Conservation (phyloP, 2,888 invertebrate species). For the Yponomeuta sedellus region DNA sequence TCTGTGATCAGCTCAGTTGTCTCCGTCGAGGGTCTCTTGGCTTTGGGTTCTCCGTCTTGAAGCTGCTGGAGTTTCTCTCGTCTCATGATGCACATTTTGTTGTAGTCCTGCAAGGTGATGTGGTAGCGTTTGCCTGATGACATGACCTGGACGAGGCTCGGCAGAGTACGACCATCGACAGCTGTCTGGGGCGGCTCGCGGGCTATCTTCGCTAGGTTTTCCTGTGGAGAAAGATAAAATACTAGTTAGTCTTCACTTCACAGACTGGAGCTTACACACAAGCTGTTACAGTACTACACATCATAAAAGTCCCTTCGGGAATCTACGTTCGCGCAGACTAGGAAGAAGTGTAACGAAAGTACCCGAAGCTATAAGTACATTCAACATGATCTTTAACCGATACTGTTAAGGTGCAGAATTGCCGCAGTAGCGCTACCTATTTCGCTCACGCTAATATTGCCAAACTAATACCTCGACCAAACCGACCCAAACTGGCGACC, state of each 20-base stretch:
- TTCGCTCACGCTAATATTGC: too few relatives aligned
- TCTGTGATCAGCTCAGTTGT: conserved; percentile 45
- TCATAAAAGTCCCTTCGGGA: too few relatives aligned
- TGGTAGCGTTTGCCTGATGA: conserved; percentile 88
- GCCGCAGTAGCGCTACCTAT: too few relatives aligned
- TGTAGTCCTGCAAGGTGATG: conserved; percentile 86
- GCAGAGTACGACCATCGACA: conserved; percentile 75
- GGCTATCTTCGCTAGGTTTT: conserved; percentile 55
- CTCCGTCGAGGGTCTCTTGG: conserved; percentile 31
- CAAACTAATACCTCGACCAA: too few relatives aligned
- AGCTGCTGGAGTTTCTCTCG: conserved; percentile 80
- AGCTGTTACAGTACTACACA: too few relatives aligned
- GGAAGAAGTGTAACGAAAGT: too few relatives aligned
- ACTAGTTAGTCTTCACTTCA: neutral
- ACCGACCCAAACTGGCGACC: too few relatives aligned
- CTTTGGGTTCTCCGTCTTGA: conserved; percentile 60
- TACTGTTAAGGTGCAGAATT: too few relatives aligned
- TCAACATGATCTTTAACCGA: too few relatives aligned
- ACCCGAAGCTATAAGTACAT: too few relatives aligned
- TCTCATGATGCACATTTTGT: conserved; percentile 85
- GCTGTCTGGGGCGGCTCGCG: conserved; percentile 74
- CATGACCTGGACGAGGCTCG: conserved; percentile 83
- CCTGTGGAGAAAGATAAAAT: conserved; percentile 35
- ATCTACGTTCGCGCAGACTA: too few relatives aligned
- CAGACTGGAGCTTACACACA: neutral